phyloP scores from a whole-genome alignment of 2,797 vertebrate genomes.

The Diplodus puntazzo region DNA sequence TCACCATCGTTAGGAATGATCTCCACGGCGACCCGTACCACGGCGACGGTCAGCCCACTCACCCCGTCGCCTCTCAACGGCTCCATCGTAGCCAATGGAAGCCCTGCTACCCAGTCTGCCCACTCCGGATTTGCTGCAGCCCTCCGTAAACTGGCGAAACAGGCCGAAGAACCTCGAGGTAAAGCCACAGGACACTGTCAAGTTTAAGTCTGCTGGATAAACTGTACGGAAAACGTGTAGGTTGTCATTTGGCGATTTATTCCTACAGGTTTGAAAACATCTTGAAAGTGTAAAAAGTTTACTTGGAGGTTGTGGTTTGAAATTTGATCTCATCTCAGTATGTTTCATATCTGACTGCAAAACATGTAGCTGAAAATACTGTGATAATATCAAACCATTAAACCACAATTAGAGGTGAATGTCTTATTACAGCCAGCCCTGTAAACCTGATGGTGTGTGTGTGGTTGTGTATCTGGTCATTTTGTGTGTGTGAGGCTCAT shows the following conservation, averaged over 20 bases:
- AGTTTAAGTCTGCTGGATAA: slow-evolving; percentile 1
- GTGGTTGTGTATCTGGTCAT: not conserved
- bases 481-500: slow-evolving; percentile 1
- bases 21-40: slow-evolving; percentile 97
- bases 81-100: slow-evolving; percentile 98
- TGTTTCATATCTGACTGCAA: not conserved
- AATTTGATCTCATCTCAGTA: not conserved
- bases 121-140: slow-evolving; percentile 98
- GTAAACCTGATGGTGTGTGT: slow-evolving; percentile 16
- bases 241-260: not conserved
- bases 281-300: not conserved
- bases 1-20: slow-evolving; percentile 99
- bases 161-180: slow-evolving; percentile 99
- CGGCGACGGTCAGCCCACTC: slow-evolving; percentile 98
- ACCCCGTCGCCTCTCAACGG: slow-evolving; percentile 97
- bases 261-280: not conserved
- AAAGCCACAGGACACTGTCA: slow-evolving; percentile 52
- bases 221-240: not conserved
- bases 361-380: not conserved
- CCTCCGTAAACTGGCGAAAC: slow-evolving; percentile 98
- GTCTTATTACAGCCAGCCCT: not conserved
- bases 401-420: not conserved
- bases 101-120: slow-evolving; percentile 93
- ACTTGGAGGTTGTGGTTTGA: not conserved
- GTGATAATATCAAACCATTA: not conserved